phyloP scores from a whole-genome alignment of 2,888 invertebrate species.

The Melanostoma mellinum region DNA sequence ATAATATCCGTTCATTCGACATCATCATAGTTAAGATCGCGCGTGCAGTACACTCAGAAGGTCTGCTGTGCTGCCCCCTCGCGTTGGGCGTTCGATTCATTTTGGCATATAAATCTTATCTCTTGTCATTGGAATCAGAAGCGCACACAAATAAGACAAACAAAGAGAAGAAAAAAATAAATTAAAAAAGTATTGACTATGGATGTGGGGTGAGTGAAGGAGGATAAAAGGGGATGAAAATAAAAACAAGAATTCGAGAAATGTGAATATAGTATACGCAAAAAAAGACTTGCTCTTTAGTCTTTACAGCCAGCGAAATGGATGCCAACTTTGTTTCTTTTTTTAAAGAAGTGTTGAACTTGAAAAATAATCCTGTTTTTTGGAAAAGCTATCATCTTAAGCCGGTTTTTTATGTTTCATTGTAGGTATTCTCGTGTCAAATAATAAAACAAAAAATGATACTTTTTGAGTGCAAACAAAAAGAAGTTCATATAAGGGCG shows the following conservation, averaged over 20 bases:
- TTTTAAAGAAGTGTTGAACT: no score
- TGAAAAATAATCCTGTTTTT: not conserved
- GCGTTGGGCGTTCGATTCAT: conserved; percentile 63
- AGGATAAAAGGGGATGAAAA: conserved; percentile 12
- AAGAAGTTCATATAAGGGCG: no score
- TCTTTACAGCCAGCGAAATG: conserved; percentile 45
- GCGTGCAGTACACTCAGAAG: conserved; percentile 65
- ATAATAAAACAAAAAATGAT: no score
- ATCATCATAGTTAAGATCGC: conserved; percentile 62
- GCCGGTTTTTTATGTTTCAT: no score
- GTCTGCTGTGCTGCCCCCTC: conserved; percentile 67
- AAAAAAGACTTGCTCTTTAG: conserved; percentile 42
- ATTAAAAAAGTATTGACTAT: conserved; percentile 41
- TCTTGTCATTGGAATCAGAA: conserved; percentile 68
- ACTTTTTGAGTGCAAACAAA: no score
- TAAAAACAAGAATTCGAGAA: conserved; percentile 56
- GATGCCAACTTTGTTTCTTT: conserved; percentile 18
- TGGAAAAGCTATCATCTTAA: not conserved
- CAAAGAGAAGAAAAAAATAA: conserved; percentile 54
- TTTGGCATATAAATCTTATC: conserved; percentile 72
- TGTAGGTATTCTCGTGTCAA: no score
- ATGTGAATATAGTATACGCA: conserved; percentile 48
- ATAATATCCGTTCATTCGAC: conserved; percentile 34
- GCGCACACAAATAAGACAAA: conserved; percentile 52
- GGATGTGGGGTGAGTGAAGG: not conserved